These are phyloP conservation scores for Todiramphus saurophagus DNA, from an alignment of 2,113 vertebrate species.

Conservation along the genomic window DNA sequence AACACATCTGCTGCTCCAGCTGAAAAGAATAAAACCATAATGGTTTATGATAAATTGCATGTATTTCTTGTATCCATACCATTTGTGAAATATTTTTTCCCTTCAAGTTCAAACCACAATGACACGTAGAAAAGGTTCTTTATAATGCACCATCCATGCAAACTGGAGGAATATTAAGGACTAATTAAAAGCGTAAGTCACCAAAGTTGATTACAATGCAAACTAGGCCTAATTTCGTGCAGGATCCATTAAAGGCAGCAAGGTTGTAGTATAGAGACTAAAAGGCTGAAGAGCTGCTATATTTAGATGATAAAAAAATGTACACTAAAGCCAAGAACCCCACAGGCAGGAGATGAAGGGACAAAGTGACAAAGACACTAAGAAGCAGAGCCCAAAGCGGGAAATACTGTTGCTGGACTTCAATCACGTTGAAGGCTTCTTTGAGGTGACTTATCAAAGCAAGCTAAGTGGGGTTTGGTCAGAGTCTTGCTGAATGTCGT, in stretches of 20 bases:
- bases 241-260: background rate
- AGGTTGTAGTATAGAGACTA: background rate
- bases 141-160: background rate
- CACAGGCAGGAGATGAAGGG: background rate
- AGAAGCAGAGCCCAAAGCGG: background rate
- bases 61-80: background rate
- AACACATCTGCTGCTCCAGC: constrained; percentile 7
- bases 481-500: background rate
- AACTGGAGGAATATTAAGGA: background rate
- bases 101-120: background rate
- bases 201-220: constrained; percentile 20
- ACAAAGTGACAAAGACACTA: background rate
- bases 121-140: background rate
- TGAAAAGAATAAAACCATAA: constrained; percentile 42
- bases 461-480: background rate
- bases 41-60: constrained; percentile 9
- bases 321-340: background rate
- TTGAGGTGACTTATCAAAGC: background rate
- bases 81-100: background rate
- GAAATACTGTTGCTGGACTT: background rate
- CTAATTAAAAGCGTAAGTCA: constrained; percentile 41
- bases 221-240: constrained; percentile 1
- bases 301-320: background rate
- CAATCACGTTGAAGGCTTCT: background rate
- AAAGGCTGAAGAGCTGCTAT: constrained; percentile 12